phyloP scores from a whole-genome alignment of 2,888 invertebrate genomes.

The Hoplodrina ambigua region DNA sequence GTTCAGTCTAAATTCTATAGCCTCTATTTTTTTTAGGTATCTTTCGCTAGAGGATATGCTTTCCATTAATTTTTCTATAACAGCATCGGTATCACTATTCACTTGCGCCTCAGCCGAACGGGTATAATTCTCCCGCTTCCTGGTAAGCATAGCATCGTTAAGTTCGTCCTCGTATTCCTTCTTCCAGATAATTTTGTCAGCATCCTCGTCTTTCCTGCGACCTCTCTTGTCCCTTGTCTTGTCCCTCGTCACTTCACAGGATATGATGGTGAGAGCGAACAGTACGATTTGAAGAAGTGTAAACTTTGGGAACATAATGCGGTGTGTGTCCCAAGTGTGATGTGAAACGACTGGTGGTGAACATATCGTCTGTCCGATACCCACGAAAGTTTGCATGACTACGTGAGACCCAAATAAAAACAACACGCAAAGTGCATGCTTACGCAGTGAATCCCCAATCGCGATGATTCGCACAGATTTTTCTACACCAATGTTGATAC shows the following conservation, averaged over 20 bases:
- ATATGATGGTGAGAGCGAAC: constrained; percentile 65
- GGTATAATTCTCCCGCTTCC: constrained; percentile 76
- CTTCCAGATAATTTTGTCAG: constrained; percentile 82
- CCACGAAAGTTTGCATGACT: constrained; percentile 75
- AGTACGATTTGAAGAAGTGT: constrained; percentile 65
- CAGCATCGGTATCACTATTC: constrained; percentile 78
- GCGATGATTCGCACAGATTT: constrained; percentile 71
- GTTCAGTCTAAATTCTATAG: constrained; percentile 84
- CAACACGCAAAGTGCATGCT: constrained; percentile 66
- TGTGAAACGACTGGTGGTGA: constrained; percentile 69
- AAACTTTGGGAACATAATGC: constrained; percentile 73
- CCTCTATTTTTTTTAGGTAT: constrained; percentile 86
- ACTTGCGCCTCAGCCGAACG: constrained; percentile 68
- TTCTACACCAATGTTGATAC: constrained; percentile 68
- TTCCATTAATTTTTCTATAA: constrained; percentile 84
- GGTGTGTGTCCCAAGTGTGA: constrained; percentile 67
- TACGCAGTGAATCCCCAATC: constrained; percentile 63
- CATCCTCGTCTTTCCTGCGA: constrained; percentile 71
- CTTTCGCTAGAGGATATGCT: constrained; percentile 84
- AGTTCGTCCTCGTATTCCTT: constrained; percentile 85
- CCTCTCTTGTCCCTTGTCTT: constrained; percentile 67
- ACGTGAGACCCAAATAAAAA: constrained; percentile 74
- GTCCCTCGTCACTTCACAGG: constrained; percentile 66
- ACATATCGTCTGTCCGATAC: constrained; percentile 38
- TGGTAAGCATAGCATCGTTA: constrained; percentile 78